Percentiles rank a stretch among this genome's conserved stretches.
Evolutionary conservation across 2,797 vertebrate genomes (phyloP).

Genomic region (Masticophis lateralis): DNA sequence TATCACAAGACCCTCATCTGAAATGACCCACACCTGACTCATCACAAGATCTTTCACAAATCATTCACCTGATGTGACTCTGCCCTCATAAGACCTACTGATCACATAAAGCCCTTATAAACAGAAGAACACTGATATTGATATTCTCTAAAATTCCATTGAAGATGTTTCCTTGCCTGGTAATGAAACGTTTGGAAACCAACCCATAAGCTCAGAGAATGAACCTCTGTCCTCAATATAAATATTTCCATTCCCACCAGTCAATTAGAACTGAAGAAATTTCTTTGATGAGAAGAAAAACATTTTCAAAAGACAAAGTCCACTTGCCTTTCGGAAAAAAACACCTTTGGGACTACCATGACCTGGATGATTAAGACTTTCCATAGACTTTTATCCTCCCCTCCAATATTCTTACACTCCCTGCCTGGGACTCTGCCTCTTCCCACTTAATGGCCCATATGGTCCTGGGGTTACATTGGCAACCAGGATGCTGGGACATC

Average conservation of each 20-base stretch:
- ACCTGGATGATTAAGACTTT: background rate
- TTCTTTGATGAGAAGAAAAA: background rate
- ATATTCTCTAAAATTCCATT: background rate
- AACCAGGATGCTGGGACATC: background rate
- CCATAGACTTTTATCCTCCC: background rate
- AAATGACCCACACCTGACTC: no score
- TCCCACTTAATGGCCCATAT: background rate
- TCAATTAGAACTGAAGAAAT: background rate
- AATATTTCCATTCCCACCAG: background rate
- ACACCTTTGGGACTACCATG: background rate
- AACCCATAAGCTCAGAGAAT: background rate
- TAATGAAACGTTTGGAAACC: background rate
- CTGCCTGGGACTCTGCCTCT: background rate
- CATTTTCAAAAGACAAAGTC: background rate
- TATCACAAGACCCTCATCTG: no score
- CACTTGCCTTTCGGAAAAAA: background rate
- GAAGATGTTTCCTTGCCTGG: background rate
- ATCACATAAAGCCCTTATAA: background rate
- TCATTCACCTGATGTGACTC: no score
- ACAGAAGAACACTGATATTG: background rate
- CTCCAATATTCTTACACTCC: background rate
- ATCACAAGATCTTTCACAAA: no score
- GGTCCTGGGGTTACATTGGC: background rate
- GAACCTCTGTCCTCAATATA: background rate
- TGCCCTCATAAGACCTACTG: background rate